Base-by-base conservation (phyloP, 2,888 invertebrate species). In the Oxyscelio sp. region DNA sequence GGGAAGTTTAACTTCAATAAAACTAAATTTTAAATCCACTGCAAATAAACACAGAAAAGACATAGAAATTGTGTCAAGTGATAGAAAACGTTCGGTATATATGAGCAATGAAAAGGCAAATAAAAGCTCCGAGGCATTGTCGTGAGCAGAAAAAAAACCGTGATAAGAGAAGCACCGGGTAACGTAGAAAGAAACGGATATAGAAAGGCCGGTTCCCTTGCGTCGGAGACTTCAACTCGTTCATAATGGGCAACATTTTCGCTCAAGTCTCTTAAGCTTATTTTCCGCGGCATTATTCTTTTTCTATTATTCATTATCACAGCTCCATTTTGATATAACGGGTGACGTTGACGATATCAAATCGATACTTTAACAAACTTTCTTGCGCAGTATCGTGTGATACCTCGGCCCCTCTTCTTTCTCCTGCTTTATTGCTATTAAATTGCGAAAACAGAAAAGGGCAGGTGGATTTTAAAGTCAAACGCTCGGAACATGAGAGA, bases 171-270 rank as follows among this genome's bases (percentile, higher is more conserved):
- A 38, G 56, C n/a, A n/a, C n/a, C n/a, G n/a, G n/a, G n/a, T n/a
- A n/a, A n/a, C n/a, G n/a, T n/a, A n/a, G n/a, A n/a, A n/a, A n/a
- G n/a, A n/a, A n/a, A 73, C 38, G 13, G 50, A 52, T 50, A 52
- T 24, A 52, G 21, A 17, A 34, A 22, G 43, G 31, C 5, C 13
- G 5, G 9, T 19, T 31, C 31, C 34, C 17, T 59, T 31, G 58
- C 34, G 34, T n/a, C 34, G 78, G 78, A 79, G 70, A 63, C 24
- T 80, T 80, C 79, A 65, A 80, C 65, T 73, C 65, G 65, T 38
- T 65, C 71, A 71, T 71, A 58, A 71, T 65, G 59, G 58, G 56
- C 56, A 63, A 79, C 70, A 71, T 63, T 70, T 78, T 70, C 77
- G 52, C 13, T 77, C 59, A 52, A 59, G 68, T 77, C 66, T 66